Percentiles rank a stretch among this genome's conserved stretches.
Conservation (phyloP, 37 sponge, comb jelly and placozoan species). For the Beroe ovata region DNA sequence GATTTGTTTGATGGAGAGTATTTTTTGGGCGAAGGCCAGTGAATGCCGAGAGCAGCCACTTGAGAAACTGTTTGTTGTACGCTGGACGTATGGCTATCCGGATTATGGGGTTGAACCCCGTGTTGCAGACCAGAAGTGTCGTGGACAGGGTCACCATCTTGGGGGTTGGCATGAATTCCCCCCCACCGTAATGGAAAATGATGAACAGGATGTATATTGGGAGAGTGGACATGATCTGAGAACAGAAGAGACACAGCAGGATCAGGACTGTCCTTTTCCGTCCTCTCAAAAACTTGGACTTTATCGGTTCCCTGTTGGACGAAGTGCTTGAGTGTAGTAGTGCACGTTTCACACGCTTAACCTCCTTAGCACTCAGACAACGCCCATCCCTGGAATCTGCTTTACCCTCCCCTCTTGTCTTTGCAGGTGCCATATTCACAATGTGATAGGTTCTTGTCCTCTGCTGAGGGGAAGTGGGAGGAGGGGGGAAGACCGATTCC, state of each 20-base stretch:
- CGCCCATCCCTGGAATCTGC: neutral
- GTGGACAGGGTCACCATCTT: neutral
- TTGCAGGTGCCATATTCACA: neutral
- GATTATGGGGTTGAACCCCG: slow-evolving; percentile 31
- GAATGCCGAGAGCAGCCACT: neutral
- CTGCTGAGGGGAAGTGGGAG: neutral
- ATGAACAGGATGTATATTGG: slow-evolving; percentile 30
- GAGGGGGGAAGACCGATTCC: neutral
- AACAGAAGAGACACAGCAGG: neutral
- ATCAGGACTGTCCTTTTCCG: slow-evolving; percentile 6
- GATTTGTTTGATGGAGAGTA: too few species aligned
- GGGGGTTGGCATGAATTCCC: neutral
- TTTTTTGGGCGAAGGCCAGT: too few species aligned
- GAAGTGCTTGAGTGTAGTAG: neutral
- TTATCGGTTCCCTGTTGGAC: neutral
- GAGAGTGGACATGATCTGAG: slow-evolving; percentile 30
- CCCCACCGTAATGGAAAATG: neutral
- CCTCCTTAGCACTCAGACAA: neutral
- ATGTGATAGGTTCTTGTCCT: neutral
- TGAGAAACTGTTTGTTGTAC: slow-evolving; percentile 1
- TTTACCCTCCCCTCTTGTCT: neutral
- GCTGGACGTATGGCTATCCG: neutral
- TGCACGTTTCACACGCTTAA: neutral
- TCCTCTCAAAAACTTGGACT: neutral
- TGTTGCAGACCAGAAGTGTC: slow-evolving; percentile 24